Evolutionary conservation across 2,113 vertebrate genomes (phyloP), one percentile per base, ranked within the genome.

Genomic region (Bucco capensis): DNA sequence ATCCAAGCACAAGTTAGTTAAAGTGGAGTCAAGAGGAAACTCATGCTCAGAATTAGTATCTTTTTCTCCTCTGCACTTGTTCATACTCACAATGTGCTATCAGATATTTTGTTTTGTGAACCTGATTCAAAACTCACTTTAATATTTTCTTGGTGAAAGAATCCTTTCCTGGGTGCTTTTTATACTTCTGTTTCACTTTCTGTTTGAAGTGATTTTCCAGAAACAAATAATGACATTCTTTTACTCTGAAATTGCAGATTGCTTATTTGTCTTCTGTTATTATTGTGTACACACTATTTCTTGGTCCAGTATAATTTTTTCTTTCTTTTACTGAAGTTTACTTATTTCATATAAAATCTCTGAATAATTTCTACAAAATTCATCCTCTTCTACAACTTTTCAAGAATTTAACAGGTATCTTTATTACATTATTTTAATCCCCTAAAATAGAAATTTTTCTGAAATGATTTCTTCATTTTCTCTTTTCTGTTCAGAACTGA

Each of bases 371-470:
- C 23, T 71, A 56, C 5, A 47, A 66, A 80, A 61, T 35, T 1
- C 1, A 0, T 50, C 3, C 0, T 24, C 4, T 60, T 74, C 47
- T 77, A 8, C 21, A 30, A 1, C 2, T 79, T 89, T 53, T 19
- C 22, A 44, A 38, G 19, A 66, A n/a, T 88, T 81, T 74, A 67
- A 6, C 5, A 14, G 1, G 1, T 25, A 42, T 40, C 14, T 51
- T 67, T 35, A 30, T 9, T 35, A 17, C 4, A 37, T 37, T 47
- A 14, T 78, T 17, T 2, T 46, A n/a, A 21, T 25, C 9, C 1
- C 1, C 4, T 1, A 31, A 44, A 77, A 5, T 2, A 21, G 3
- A 37, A 5, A 0, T 67, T 40, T 56, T 84, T 49, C 25, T 79
- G 17, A 83, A 84, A 67, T 47, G 1, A 17, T 1, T 2, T 25